Base-by-base conservation (phyloP, 2,797 vertebrate genomes). In the Chelon auratus region DNA sequence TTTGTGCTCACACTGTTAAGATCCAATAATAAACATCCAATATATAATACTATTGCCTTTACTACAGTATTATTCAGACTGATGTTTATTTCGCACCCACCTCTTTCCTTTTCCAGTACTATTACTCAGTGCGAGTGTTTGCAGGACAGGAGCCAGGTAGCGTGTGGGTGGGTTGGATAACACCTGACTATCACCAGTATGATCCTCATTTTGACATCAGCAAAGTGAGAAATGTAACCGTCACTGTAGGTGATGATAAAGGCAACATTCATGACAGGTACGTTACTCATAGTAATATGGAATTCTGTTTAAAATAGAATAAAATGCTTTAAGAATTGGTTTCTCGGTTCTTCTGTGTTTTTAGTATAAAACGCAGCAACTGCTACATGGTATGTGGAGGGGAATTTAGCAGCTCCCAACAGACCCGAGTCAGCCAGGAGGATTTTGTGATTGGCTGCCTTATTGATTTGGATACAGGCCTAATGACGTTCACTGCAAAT, bases 331-430 rank as follows among this genome's bases (percentile, higher is more conserved):
- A 24, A 65, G 36, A 24, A 40, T 20, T 10, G 0, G 0, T 10
- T 33, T 52, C 2, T 6, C 22, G 4, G 11, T 64, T 59, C 11
- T 30, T 43, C 2, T 59, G 14, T 76, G 53, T 68, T 45, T 52
- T 45, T 83, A 99, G 97, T 88, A 97, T 98, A 78, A 98, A 97
- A 77, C 94, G 97, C 67, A 97, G 96, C 88, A 98, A 97, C 90
- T 99, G 97, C 90, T 99, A 98, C 93, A 97, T 98, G 97, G 97
- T 98, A 1, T 99, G 96, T 90, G 97, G 96, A 0, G 97, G 97
- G 9, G 97, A 98, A 86, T 97, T 98, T 33, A 93, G 95, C 86
- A 93, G 91, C 24, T 95, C 95, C 11, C 97, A 97, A 76, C 97
- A 99, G 84, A 95, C 96, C 0, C 94, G 97, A 12, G 95, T 97